phyloP scores from a whole-genome alignment of 2,888 invertebrate species.

The Nephrotoma flavescens region DNA sequence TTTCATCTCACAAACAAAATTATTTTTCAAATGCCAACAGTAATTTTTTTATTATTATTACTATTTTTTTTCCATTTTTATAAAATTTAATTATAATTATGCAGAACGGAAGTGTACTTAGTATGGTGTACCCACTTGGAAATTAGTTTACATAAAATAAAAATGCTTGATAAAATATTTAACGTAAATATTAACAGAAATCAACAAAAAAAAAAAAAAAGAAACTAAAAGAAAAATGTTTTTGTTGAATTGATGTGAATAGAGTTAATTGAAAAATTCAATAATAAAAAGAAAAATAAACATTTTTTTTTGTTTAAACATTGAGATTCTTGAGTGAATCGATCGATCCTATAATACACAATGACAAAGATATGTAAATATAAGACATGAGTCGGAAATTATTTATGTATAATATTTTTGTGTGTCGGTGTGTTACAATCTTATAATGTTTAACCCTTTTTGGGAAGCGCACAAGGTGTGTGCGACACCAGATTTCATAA shows the following conservation, averaged over 20 bases:
- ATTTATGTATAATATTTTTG: neutral
- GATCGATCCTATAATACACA: neutral
- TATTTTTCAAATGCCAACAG: neutral
- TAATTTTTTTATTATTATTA: neutral
- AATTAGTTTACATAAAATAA: neutral
- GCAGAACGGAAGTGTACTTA: neutral
- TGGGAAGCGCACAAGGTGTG: neutral
- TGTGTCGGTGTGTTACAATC: neutral
- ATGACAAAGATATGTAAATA: neutral
- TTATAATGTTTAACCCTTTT: neutral
- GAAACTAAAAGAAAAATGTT: neutral
- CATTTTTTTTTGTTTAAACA: neutral
- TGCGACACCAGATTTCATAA: neutral
- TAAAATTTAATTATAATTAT: neutral
- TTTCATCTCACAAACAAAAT: neutral
- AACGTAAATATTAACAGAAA: neutral
- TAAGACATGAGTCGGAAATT: neutral
- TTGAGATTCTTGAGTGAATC: neutral
- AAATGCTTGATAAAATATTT: neutral
- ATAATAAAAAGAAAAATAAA: neutral
- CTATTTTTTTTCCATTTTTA: neutral
- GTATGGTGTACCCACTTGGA: neutral
- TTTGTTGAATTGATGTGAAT: neutral
- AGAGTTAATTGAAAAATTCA: neutral
- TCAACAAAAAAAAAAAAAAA: neutral